Base-by-base conservation (phyloP, 1,140 invertebrate genomes). In the Dendroctonus valens region DNA sequence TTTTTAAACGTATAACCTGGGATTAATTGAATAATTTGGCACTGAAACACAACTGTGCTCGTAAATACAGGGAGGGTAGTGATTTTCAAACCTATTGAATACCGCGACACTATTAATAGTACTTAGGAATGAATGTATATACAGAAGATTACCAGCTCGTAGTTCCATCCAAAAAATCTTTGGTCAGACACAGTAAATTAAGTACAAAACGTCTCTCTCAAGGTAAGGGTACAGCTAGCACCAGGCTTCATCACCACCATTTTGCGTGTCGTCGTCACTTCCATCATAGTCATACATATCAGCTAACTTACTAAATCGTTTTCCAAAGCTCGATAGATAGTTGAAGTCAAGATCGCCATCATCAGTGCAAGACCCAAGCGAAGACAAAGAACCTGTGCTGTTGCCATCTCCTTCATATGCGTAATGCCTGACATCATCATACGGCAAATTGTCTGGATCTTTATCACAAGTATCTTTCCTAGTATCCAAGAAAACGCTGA, bases 391-490 rank as follows among this genome's bases (percentile, higher is more conserved):
- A 63, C 94, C 94, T 60, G 85, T 86, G 44, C 90, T 91, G 76
- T 96, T 97, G 58, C 94, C 94, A 77, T 96, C 94, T 11, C 96
- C 96, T 81, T 98, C 96, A 75, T 97, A 97, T 38, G 92, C 94
- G 79, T 97, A 98, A 79, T 97, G 93, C 51, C 95, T 86, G 0
- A 97, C 90, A 81, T 97, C 95, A 78, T 98, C 96, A 77, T 92
- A 93, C 2, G 94, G 94, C 73, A 91, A 92, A 65, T 90, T 91
- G 71, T 91, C 90, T 0, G 90, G 89, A 80, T 97, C 95, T 70
- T 93, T 88, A 79, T 97, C 94, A 66, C 93, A 91, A 68, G 89
- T 88, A 54, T 91, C 87, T 75, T 97, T 91, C 77, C 95, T 95
- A 70, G 90, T 90, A 71, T 91, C 89, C 11, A 98, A 85, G 78